phyloP scores from a whole-genome alignment of 1,140 invertebrate genomes.

The silkworm (Bombyx mori) region DNA sequence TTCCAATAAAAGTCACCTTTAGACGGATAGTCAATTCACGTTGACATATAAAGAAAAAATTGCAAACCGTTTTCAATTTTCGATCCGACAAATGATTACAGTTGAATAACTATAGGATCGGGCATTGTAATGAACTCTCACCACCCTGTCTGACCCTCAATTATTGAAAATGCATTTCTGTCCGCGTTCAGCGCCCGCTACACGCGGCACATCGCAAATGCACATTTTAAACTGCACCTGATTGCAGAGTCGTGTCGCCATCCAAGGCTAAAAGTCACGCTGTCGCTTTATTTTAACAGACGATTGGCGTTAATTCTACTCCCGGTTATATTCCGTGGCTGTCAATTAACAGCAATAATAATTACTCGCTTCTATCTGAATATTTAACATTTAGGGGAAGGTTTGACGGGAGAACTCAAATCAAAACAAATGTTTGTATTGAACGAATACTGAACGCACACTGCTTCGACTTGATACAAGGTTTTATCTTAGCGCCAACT shows the following conservation, averaged over 20 bases:
- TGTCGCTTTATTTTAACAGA: conserved; percentile 46
- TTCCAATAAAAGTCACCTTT: too few relatives aligned
- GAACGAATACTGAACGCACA: too few relatives aligned
- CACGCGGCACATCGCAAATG: conserved; percentile 58
- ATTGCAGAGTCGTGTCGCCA: conserved; percentile 64
- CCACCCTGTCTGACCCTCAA: conserved; percentile 66
- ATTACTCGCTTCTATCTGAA: neutral
- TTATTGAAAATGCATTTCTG: conserved; percentile 69
- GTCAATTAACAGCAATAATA: neutral
- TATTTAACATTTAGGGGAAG: too few relatives aligned
- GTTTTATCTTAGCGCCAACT: too few relatives aligned
- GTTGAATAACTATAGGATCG: conserved; percentile 39
- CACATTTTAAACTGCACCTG: conserved; percentile 69
- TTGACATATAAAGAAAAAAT: too few relatives aligned
- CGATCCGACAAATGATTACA: too few relatives aligned
- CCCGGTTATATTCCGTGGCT: conserved; percentile 3
- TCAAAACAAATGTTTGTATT: too few relatives aligned
- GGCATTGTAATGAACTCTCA: conserved; percentile 58
- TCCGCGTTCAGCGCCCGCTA: conserved; percentile 51
- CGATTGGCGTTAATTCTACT: conserved; percentile 32
- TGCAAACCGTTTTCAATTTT: too few relatives aligned
- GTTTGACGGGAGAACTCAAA: too few relatives aligned
- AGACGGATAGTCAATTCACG: too few relatives aligned
- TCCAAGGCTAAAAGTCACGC: conserved; percentile 51
- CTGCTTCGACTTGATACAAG: too few relatives aligned